Evolutionary conservation across 2,113 vertebrate species (phyloP).

Genomic region (Caracal caracal): DNA sequence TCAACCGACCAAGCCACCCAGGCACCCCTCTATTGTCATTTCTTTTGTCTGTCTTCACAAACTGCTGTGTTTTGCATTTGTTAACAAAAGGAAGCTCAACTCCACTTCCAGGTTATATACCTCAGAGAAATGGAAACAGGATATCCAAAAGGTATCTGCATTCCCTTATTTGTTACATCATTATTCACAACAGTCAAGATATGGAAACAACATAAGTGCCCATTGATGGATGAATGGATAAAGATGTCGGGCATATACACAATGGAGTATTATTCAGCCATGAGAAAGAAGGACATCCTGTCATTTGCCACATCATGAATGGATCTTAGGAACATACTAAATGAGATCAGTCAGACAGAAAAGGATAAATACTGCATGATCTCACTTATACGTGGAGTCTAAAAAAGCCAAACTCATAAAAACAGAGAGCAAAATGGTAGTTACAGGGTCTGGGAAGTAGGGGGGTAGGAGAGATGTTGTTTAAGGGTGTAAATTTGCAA

Average conservation of each 20-base stretch:
- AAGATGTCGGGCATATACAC: neutral
- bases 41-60: neutral
- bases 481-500: neutral
- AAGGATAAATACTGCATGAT: neutral
- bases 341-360: neutral
- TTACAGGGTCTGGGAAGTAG: neutral
- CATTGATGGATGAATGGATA: neutral
- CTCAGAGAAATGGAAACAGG: neutral
- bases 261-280: neutral
- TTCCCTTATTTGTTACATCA: neutral
- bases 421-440: neutral
- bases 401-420: neutral
- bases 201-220: neutral
- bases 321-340: neutral
- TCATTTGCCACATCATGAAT: neutral
- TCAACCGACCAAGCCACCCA: too few relatives aligned
- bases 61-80: neutral
- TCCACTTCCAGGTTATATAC: neutral
- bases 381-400: neutral
- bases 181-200: neutral
- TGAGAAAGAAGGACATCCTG: neutral
- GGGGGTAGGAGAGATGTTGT: neutral
- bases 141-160: neutral
- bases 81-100: neutral
- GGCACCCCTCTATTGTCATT: neutral